These are phyloP conservation scores for Squalus acanthias DNA, from an alignment of 2,797 vertebrate species.

Conservation along the genomic window DNA sequence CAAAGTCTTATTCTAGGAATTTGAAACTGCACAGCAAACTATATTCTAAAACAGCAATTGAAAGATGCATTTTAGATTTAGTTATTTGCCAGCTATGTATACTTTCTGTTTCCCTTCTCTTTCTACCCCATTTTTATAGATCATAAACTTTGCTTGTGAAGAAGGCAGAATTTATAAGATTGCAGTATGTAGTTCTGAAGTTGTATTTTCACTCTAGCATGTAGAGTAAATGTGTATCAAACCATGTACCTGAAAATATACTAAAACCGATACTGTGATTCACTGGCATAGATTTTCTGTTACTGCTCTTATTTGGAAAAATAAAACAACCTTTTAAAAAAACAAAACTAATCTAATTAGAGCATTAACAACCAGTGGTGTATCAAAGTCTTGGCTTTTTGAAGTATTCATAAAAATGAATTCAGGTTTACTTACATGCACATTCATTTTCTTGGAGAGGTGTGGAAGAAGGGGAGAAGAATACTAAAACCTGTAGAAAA, in stretches of 20 bases:
- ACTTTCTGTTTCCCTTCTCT: neutral
- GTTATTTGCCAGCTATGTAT: too few species aligned
- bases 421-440: neutral
- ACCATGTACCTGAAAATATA: neutral
- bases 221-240: neutral
- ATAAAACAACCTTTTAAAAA: neutral
- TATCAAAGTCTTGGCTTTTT: neutral
- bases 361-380: neutral
- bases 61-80: neutral
- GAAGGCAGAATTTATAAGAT: neutral
- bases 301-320: neutral
- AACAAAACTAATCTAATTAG: neutral
- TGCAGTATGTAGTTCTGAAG: neutral
- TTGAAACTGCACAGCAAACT: neutral
- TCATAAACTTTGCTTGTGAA: neutral
- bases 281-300: neutral
- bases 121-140: neutral
- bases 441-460: neutral
- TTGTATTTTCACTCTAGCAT: neutral
- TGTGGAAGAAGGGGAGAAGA: neutral
- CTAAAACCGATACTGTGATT: neutral
- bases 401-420: neutral
- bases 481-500: neutral
- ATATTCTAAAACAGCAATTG: neutral
- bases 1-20: neutral